Evolutionary conservation across 2,888 invertebrate species (phyloP).

Genomic region (Melinaea marsaeus): DNA sequence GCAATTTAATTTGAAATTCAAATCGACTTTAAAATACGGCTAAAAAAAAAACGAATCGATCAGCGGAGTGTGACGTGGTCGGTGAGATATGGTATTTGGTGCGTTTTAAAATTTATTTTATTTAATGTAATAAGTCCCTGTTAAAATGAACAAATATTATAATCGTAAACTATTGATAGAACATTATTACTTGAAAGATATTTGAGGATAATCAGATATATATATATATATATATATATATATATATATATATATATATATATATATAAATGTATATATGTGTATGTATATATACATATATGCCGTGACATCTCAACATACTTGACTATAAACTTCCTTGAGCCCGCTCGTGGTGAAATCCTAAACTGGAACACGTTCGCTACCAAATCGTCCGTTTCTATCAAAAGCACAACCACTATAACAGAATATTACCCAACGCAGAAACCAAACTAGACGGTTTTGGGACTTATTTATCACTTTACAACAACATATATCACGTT

Average conservation of each 20-base stretch:
- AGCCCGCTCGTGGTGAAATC: conserved; percentile 78
- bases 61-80: conserved; percentile 25
- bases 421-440: conserved; percentile 74
- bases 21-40: conserved; percentile 16
- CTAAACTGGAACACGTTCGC: conserved; percentile 72
- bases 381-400: conserved; percentile 71
- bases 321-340: conserved; percentile 76
- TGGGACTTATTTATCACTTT: conserved; percentile 50
- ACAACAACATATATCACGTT: conserved; percentile 43
- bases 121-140: too few relatives aligned
- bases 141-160: too few relatives aligned
- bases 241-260: neutral
- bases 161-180: too few relatives aligned
- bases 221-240: too few relatives aligned
- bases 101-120: conserved; percentile 6
- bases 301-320: conserved; percentile 47
- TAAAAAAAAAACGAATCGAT: conserved; percentile 19
- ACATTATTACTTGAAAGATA: too few relatives aligned
- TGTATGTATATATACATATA: too few relatives aligned
- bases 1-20: conserved; percentile 10
- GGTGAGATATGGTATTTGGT: conserved; percentile 14
- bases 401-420: conserved; percentile 73
- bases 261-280: neutral
- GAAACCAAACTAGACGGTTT: conserved; percentile 62
- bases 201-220: too few relatives aligned